A percentile compares a stretch with the other conserved stretches of the same genome.
These are phyloP conservation scores for Drusus annulatus DNA, from an alignment of 1,140 invertebrate genomes.

Conservation along the genomic window DNA sequence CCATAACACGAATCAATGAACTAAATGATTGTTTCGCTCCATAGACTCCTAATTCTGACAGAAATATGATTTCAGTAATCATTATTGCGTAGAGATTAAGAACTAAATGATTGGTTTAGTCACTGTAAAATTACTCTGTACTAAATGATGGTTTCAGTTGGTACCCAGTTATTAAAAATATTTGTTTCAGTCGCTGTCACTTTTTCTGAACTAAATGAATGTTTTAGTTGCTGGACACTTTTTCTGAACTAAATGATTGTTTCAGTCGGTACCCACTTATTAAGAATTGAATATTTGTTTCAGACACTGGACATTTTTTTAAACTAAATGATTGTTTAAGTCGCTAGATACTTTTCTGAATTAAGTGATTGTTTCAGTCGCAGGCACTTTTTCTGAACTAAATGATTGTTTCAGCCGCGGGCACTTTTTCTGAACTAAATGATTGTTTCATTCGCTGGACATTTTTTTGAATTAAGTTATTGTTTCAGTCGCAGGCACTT, in stretches of 20 bases:
- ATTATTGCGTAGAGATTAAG: background rate
- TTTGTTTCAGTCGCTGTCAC: background rate
- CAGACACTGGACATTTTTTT: too few species aligned
- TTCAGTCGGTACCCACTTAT: too few species aligned
- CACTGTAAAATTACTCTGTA: too few species aligned
- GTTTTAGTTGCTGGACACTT: background rate
- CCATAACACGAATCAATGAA: too few species aligned
- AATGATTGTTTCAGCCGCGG: too few species aligned
- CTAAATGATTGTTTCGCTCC: background rate
- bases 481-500: too few species aligned
- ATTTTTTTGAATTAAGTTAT: background rate
- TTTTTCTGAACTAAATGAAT: background rate
- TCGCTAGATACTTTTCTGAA: background rate
- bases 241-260: background rate
- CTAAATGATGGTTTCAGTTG: constrained; percentile 6
- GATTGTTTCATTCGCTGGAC: background rate
- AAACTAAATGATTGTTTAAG: background rate
- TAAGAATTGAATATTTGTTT: too few species aligned
- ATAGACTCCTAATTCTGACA: background rate
- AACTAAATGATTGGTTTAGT: background rate
- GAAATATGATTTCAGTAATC: background rate
- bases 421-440: background rate
- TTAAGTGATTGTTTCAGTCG: background rate
- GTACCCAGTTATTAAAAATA: constrained; percentile 22
- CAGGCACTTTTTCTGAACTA: background rate